Evolutionary conservation across 2,113 vertebrate species (phyloP).

Genomic region (Chascanopsetta lugubris): DNA sequence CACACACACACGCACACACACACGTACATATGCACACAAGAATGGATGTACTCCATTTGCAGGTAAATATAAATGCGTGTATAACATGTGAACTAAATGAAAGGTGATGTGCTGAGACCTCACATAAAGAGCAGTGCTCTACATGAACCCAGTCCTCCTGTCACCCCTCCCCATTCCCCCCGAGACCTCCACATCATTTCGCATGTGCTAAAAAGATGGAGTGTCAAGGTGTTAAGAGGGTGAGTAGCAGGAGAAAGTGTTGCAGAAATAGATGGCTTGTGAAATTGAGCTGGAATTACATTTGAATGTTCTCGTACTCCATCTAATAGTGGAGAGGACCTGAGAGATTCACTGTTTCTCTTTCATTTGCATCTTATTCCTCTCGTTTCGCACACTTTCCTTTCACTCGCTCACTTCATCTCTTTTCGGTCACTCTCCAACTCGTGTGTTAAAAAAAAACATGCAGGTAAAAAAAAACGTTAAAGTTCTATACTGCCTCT

Average conservation of each 20-base stretch:
- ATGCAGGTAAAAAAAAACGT: slow-evolving; percentile 47
- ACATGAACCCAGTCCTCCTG: no score
- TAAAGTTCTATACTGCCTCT: slow-evolving; percentile 37
- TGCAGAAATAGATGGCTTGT: slow-evolving; percentile 75
- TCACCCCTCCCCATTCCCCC: no score
- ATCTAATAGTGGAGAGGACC: slow-evolving; percentile 66
- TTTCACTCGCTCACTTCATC: background rate
- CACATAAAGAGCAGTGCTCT: background rate
- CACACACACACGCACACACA: slow-evolving; percentile 1
- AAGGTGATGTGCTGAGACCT: slow-evolving; percentile 11
- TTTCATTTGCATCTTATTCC: slow-evolving; percentile 70
- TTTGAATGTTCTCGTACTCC: slow-evolving; percentile 65
- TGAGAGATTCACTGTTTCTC: slow-evolving; percentile 66
- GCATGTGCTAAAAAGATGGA: slow-evolving; percentile 71
- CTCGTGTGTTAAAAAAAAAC: slow-evolving; percentile 9
- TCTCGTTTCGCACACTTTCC: slow-evolving; percentile 40
- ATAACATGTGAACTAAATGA: background rate
- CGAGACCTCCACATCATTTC: slow-evolving; percentile 64
- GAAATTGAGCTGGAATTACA: slow-evolving; percentile 75
- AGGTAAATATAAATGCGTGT: background rate
- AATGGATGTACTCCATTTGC: background rate
- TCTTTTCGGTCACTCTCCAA: background rate
- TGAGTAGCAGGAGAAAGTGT: slow-evolving; percentile 68
- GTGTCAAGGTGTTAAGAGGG: slow-evolving; percentile 68
- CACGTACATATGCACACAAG: background rate